phyloP scores from a whole-genome alignment of 2,888 invertebrate species.

The Sinelater perroti region DNA sequence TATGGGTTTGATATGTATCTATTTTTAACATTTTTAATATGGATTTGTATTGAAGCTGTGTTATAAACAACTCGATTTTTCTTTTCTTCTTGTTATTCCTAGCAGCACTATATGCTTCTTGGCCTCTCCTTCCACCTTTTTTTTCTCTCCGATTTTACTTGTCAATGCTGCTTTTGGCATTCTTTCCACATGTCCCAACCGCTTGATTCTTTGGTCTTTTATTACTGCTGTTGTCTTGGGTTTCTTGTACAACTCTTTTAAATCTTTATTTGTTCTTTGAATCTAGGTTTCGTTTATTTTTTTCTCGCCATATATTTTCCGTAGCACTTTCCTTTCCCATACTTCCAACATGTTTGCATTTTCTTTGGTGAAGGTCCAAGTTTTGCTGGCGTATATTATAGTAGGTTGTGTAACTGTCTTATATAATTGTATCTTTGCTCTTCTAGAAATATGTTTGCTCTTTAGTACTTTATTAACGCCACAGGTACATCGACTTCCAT shows the following conservation, averaged over 20 bases:
- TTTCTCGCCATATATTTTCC: background rate
- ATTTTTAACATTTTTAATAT: too few species aligned
- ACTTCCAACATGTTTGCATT: background rate
- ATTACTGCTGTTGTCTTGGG: background rate
- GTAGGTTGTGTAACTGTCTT: constrained; percentile 1
- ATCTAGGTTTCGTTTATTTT: constrained; percentile 1
- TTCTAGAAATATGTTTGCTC: background rate
- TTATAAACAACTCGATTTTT: too few species aligned
- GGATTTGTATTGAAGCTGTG: too few species aligned
- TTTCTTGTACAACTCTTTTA: background rate
- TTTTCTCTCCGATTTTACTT: background rate
- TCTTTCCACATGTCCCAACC: constrained; percentile 1
- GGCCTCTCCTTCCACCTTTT: background rate
- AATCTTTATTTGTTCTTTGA: background rate
- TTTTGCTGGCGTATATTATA: background rate
- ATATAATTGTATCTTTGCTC: background rate
- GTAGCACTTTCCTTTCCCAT: background rate
- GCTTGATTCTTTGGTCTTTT: background rate
- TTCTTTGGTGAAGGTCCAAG: background rate
- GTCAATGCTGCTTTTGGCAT: background rate
- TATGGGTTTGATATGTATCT: too few species aligned
- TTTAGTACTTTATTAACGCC: background rate
- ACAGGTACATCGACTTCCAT: background rate
- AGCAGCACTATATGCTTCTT: constrained; percentile 1
- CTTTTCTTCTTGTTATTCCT: background rate